Evolutionary conservation across 2,888 invertebrate genomes (phyloP).

Genomic region (Chloroclystis v-ata): DNA sequence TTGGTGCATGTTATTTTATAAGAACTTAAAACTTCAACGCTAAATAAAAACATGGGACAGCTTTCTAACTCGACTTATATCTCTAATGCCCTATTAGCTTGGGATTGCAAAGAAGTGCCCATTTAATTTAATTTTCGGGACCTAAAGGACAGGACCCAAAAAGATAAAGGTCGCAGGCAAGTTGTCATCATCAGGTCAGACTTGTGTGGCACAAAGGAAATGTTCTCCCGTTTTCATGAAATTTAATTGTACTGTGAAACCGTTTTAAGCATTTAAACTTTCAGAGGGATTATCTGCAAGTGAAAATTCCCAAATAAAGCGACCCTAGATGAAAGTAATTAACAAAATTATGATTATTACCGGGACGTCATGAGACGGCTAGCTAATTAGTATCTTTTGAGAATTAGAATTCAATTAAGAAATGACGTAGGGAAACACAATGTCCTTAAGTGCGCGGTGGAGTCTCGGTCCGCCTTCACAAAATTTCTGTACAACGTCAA

Average conservation of each 20-base stretch:
- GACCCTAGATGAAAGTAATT: no score
- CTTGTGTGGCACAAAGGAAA: slow-evolving; percentile 8
- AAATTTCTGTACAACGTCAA: slow-evolving; percentile 7
- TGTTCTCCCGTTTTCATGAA: slow-evolving; percentile 5
- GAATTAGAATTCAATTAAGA: no score
- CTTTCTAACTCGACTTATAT: no score
- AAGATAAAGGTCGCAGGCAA: slow-evolving; percentile 5
- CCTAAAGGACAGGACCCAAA: neutral
- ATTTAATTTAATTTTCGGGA: neutral
- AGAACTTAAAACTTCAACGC: no score
- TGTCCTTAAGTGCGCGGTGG: no score
- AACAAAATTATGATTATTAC: no score
- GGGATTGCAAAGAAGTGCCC: neutral
- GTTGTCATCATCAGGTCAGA: slow-evolving; percentile 9
- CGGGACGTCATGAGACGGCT: no score
- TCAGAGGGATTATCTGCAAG: neutral
- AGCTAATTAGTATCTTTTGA: no score
- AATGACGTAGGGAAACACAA: no score
- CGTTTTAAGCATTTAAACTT: neutral
- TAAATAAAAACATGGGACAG: no score
- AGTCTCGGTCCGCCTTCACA: neutral
- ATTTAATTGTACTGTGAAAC: slow-evolving; percentile 18
- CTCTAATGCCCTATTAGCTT: no score
- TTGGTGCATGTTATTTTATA: no score
- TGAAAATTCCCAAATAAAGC: neutral